Conservation (phyloP, 2,113 vertebrate species). For the rat (Rattus norvegicus) region DNA sequence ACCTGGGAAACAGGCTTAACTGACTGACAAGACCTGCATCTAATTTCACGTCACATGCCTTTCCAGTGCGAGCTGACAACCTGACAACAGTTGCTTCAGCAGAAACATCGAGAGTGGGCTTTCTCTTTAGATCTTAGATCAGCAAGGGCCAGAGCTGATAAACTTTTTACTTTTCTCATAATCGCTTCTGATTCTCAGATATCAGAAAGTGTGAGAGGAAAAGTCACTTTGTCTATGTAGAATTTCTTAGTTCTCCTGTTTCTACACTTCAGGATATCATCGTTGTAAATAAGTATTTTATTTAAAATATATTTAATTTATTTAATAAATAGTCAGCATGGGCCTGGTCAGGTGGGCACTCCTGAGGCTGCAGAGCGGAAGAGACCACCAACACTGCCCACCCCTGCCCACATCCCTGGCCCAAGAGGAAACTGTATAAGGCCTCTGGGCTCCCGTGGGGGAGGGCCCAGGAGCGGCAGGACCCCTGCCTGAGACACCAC, state of each 20-base stretch:
- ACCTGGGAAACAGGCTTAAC: not conserved
- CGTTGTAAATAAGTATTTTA: not conserved
- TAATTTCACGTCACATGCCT: not conserved
- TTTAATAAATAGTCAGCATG: not conserved
- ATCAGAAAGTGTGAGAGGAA: not conserved
- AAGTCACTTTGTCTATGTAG: not conserved
- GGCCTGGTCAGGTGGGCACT: too few species aligned
- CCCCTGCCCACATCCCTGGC: too few species aligned
- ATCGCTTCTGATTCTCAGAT: not conserved
- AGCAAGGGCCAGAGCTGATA: not conserved
- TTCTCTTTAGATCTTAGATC: not conserved
- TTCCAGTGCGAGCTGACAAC: not conserved
- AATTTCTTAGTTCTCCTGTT: not conserved
- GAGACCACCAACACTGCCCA: too few species aligned
- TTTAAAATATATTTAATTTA: accelerated
- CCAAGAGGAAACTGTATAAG: too few species aligned
- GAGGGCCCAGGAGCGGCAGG: too few species aligned
- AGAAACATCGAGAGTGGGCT: not conserved
- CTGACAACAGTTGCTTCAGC: not conserved
- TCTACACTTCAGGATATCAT: not conserved
- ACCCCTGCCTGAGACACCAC: too few species aligned
- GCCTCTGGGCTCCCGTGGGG: too few species aligned
- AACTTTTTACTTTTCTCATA: not conserved
- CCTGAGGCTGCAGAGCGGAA: too few species aligned
- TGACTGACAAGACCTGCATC: not conserved